Percentiles rank a stretch among this genome's conserved stretches.
These are phyloP conservation scores for Sebastes cheni DNA, from an alignment of 2,797 vertebrate genomes.

Conservation along the genomic window DNA sequence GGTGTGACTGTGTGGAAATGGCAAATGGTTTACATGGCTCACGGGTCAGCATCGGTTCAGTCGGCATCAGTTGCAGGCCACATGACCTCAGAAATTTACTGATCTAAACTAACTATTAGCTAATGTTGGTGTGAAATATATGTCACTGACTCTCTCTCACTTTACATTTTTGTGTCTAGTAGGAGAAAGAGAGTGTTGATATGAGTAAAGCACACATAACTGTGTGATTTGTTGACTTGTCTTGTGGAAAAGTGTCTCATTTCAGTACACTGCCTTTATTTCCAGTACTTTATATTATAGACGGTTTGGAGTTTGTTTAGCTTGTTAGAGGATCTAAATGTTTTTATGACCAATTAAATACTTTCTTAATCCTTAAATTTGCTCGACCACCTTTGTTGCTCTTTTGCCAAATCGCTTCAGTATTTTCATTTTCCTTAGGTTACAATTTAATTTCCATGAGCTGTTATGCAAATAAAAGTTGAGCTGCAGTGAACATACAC, in stretches of 20 bases:
- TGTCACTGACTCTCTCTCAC: no score
- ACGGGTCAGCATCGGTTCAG: neutral
- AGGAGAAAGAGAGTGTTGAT: no score
- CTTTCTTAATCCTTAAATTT: conserved; percentile 26
- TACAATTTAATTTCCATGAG: conserved; percentile 25
- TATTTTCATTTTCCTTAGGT: conserved; percentile 11
- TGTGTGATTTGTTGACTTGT: neutral
- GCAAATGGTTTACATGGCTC: neutral
- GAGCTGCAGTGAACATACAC: conserved; percentile 16
- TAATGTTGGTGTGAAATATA: no score
- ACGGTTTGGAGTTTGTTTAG: neutral
- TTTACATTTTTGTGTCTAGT: no score
- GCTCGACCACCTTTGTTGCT: neutral
- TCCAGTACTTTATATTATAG: neutral
- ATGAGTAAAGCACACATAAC: neutral
- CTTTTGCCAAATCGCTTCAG: neutral
- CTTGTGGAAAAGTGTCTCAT: neutral
- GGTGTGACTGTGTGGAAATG: neutral
- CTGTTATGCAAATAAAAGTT: conserved; percentile 38
- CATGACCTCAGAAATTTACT: no score
- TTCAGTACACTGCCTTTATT: neutral
- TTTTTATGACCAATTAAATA: conserved; percentile 16
- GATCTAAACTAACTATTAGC: no score
- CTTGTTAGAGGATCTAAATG: conserved; percentile 1
- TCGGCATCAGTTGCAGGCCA: neutral